Conservation (phyloP, 2,113 vertebrate genomes). For the Podocnemis expansa region DNA sequence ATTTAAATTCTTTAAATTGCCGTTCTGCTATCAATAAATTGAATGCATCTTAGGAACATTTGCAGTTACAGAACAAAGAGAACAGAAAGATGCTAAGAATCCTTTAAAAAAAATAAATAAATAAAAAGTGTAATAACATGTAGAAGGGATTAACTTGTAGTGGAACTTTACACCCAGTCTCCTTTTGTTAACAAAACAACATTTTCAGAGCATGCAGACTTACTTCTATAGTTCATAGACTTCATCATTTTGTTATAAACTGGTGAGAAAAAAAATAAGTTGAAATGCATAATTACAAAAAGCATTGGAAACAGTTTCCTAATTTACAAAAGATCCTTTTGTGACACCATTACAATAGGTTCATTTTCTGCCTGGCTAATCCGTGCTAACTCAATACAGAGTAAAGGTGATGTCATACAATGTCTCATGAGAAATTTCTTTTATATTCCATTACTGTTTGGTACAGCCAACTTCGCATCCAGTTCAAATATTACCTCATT, state of each 20-base stretch:
- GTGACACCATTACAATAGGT: neutral
- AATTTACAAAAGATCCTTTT: neutral
- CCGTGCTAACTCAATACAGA: neutral
- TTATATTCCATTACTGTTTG: neutral
- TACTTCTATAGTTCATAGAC: neutral
- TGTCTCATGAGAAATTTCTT: neutral
- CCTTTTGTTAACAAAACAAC: neutral
- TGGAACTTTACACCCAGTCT: neutral
- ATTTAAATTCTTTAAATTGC: neutral
- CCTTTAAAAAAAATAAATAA: too few relatives aligned
- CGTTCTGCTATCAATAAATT: neutral
- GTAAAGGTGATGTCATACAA: neutral
- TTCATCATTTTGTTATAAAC: neutral
- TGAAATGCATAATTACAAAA: neutral
- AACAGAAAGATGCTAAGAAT: neutral
- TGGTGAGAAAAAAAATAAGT: constrained; percentile 1
- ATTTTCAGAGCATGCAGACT: neutral
- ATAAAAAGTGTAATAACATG: neutral
- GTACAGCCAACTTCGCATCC: neutral
- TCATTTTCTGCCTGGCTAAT: neutral
- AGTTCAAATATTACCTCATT: neutral
- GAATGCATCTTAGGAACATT: neutral
- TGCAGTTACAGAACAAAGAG: neutral
- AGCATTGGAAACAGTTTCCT: neutral
- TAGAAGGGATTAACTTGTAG: neutral